Evolutionary conservation across 2,113 vertebrate genomes (phyloP).

Genomic region (Ptilorrhoa leucosticta): DNA sequence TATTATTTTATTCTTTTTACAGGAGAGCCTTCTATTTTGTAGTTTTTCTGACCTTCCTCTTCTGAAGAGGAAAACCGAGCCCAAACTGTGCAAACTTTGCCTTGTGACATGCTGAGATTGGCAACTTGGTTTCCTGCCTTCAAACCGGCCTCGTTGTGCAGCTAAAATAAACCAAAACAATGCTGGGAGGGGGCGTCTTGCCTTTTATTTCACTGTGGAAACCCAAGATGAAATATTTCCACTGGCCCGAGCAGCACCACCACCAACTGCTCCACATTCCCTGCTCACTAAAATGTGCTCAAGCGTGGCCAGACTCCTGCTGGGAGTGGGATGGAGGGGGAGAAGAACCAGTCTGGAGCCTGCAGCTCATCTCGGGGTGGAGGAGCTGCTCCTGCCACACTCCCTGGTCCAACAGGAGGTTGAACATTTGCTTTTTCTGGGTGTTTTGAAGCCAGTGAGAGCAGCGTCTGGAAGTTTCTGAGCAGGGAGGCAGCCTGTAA

Average conservation of each 20-base stretch:
- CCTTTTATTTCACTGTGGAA: background rate
- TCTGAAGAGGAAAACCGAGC: background rate
- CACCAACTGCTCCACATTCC: constrained; percentile 35
- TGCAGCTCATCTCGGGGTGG: background rate
- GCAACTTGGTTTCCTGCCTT: background rate
- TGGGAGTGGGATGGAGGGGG: background rate
- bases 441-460: background rate
- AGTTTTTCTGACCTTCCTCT: background rate
- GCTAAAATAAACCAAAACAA: constrained; percentile 12
- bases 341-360: background rate
- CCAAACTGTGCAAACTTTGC: background rate
- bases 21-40: background rate
- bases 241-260: background rate
- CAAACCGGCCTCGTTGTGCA: background rate
- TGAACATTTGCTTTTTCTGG: background rate
- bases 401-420: background rate
- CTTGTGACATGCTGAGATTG: background rate
- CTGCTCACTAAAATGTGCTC: constrained; percentile 25
- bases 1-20: background rate
- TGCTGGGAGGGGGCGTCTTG: background rate
- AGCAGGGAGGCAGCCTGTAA: background rate
- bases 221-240: constrained; percentile 13
- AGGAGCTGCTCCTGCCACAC: background rate
- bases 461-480: background rate
- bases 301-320: background rate